phyloP scores from a whole-genome alignment of 2,113 vertebrate species.

The Petroica traversi region DNA sequence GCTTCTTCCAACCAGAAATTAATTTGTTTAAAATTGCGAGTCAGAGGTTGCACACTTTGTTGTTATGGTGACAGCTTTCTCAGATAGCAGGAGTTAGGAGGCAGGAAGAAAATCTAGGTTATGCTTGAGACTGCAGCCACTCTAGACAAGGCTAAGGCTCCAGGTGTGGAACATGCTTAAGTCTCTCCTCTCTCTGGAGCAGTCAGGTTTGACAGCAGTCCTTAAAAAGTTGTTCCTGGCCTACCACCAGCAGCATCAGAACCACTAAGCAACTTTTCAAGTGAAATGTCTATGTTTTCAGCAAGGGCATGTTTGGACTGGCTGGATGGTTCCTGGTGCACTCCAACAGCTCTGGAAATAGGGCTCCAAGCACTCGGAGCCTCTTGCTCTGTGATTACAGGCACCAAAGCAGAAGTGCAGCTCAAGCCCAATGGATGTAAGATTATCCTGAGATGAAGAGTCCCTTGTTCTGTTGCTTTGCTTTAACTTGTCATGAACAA shows the following conservation, averaged over 20 bases:
- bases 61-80: background rate
- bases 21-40: background rate
- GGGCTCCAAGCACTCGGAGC: background rate
- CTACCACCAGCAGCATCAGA: background rate
- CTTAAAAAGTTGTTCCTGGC: background rate
- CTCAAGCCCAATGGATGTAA: background rate
- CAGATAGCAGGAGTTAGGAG: background rate
- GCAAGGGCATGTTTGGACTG: background rate
- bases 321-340: background rate
- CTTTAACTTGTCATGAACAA: background rate
- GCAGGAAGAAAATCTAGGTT: background rate
- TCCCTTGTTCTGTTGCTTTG: background rate
- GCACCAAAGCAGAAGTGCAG: background rate
- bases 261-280: background rate
- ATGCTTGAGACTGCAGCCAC: background rate
- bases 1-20: background rate
- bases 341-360: background rate
- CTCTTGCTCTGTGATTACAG: background rate
- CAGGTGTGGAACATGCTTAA: rapidly evolving
- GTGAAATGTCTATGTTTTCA: background rate
- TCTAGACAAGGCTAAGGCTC: background rate
- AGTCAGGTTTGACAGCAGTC: background rate
- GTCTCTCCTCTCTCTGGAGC: background rate
- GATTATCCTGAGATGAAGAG: background rate
- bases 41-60: background rate